Base-by-base conservation (phyloP, 2,888 invertebrate genomes). In the Pristionchus exspectatus region DNA sequence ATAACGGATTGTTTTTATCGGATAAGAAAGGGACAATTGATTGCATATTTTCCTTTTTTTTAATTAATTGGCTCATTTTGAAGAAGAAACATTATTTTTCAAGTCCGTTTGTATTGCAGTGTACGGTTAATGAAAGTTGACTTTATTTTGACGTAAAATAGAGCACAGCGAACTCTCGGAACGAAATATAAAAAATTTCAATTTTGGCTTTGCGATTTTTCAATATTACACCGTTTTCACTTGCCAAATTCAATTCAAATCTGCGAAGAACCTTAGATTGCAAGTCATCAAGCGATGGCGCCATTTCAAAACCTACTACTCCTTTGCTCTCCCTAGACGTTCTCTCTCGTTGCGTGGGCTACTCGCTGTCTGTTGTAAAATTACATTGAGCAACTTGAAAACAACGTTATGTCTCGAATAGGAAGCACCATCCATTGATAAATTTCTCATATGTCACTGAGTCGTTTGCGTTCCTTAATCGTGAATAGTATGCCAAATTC, bases 331-430 rank as follows among this genome's bases (percentile, higher is more conserved):
- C 27, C 27, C 81, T 50, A 16, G 44, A 24, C 27, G 16, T 54
- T n/a, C 50, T 24, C 77, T n/a, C 44, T 50, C 54, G 12, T 50
- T 44, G 81, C 50, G 24, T 81, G 27, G 72, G 30, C 72, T 30
- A 72, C 12, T n/a, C 33, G 72, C 33, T n/a, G 50, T 77, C 44
- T 50, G 77, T 44, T 77, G 77, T 77, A 77, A 77, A 44, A 77
- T 77, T 77, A 77, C 77, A 77, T 77, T 77, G n/a, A n/a, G 10
- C 24, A 38, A 44, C 44, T 44, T 12, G 44, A 77, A 44, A 77
- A 77, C 77, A 77, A 77, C 14, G 77, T 44, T 72, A 38, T 50
- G 2, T 33, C 74, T 77, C 44, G 77, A 77, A n/a, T 77, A 77
- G 33, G 72, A 77, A 0, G 21, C 50, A 21, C 59, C 12, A 72